Percentiles rank a stretch among this genome's conserved stretches.
Evolutionary conservation across 2,888 invertebrate species (phyloP).

Genomic region (Amphimallon solstitiale): DNA sequence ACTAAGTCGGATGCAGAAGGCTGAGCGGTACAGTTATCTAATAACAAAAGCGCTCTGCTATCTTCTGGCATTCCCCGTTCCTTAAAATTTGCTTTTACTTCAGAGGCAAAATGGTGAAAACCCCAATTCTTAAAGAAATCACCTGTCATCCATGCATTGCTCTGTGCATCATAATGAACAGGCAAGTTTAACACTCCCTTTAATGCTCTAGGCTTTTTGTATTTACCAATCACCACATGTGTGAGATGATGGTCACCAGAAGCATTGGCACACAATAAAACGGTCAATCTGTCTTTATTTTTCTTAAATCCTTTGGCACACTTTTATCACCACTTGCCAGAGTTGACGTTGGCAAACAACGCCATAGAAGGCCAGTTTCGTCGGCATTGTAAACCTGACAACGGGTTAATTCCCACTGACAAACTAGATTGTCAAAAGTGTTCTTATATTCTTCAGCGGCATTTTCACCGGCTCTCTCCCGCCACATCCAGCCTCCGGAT

Average conservation of each 20-base stretch:
- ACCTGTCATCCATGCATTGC: neutral
- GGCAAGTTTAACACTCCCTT: slow-evolving; percentile 1
- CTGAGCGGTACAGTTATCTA: neutral
- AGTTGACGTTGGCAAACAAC: no score
- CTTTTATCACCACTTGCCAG: neutral
- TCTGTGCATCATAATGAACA: neutral
- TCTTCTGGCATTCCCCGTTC: slow-evolving; percentile 5
- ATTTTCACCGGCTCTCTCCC: no score
- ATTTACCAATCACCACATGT: no score
- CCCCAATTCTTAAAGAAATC: neutral
- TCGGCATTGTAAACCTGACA: no score
- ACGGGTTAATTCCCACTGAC: no score
- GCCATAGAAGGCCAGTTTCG: no score
- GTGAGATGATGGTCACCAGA: no score
- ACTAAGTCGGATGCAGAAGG: neutral
- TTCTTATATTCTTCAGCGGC: neutral
- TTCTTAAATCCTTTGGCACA: neutral
- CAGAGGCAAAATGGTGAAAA: neutral
- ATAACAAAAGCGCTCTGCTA: neutral
- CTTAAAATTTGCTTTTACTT: neutral
- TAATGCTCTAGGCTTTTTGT: neutral
- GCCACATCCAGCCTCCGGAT: no score
- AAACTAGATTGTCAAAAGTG: no score
- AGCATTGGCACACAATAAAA: neutral
- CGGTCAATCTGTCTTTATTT: no score